Conservation (phyloP, 2,888 invertebrate genomes). For the Osmoderma eremita region DNA sequence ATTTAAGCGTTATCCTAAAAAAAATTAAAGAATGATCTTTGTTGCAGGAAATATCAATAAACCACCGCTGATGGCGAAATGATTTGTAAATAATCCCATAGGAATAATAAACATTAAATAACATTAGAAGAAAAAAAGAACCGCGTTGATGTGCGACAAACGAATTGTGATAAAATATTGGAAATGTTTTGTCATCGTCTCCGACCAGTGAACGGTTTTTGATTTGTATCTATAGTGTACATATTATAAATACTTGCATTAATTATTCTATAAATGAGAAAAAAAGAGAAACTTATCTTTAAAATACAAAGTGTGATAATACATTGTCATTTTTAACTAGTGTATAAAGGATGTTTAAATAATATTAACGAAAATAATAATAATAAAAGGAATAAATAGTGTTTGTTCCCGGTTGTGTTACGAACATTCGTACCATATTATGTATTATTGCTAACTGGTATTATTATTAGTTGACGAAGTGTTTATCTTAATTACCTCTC, state of each 20-base stretch:
- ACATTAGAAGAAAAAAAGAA: constrained; percentile 20
- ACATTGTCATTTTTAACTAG: constrained; percentile 29
- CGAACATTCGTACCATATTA: constrained; percentile 41
- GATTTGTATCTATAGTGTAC: constrained; percentile 35
- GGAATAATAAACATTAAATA: constrained; percentile 18
- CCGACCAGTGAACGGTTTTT: constrained; percentile 35
- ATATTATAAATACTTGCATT: constrained; percentile 33
- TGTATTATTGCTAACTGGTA: constrained; percentile 47
- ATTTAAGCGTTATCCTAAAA: no score
- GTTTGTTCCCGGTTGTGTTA: constrained; percentile 26
- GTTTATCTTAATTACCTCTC: constrained; percentile 15
- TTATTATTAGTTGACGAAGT: constrained; percentile 36
- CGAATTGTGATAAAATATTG: constrained; percentile 37
- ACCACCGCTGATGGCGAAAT: constrained; percentile 22
- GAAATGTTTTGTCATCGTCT: constrained; percentile 25
- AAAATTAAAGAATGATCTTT: no score
- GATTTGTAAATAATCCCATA: constrained; percentile 32
- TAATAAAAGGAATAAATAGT: not conserved
- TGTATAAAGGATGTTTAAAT: constrained; percentile 24
- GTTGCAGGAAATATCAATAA: constrained; percentile 36
- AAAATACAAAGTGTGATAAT: constrained; percentile 30
- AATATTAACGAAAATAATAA: constrained; percentile 1
- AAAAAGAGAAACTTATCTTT: constrained; percentile 3
- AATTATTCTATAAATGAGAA: constrained; percentile 2
- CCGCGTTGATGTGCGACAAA: constrained; percentile 28